Evolutionary conservation across 2,888 invertebrate genomes (phyloP), one percentile per base, ranked within the genome.

Genomic region (Leucophenga montana): DNA sequence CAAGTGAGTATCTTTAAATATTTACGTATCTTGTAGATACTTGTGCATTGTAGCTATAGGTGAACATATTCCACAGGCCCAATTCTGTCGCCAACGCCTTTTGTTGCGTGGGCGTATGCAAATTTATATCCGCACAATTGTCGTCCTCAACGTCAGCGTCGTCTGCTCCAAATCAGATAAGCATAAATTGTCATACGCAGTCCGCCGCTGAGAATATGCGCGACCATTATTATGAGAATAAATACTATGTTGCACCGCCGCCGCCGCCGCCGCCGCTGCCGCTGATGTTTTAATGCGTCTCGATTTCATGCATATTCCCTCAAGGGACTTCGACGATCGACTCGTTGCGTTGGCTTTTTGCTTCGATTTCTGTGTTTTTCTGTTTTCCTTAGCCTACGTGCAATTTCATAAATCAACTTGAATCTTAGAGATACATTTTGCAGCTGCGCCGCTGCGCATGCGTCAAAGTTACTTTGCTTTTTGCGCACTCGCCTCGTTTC

Each of bases 1-100:
- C 86, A 89, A 86, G 89, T 89, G 77, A 86, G 84, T 79, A 22
- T 33, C 27, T n/a, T n/a, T n/a, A n/a, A n/a, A n/a, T n/a, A n/a
- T n/a, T n/a, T n/a, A n/a, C n/a, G n/a, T n/a, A n/a, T n/a, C n/a
- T n/a, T n/a, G n/a, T n/a, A n/a, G n/a, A n/a, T n/a, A n/a, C n/a
- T n/a, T n/a, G n/a, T n/a, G n/a, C n/a, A n/a, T n/a, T n/a, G n/a
- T n/a, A n/a, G n/a, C n/a, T n/a, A n/a, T n/a, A n/a, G n/a, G n/a
- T n/a, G n/a, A n/a, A n/a, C n/a, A n/a, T n/a, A n/a, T n/a, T n/a
- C n/a, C n/a, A n/a, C 56, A 56, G 8, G 11, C 22, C 20, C 22
- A 56, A 22, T 18, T 14, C n/a, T 16, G 20, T 54, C 16, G 18
- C 44, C n/a, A 39, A 16, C 61, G 39, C 16, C 50, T 14, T 50